Base-by-base conservation (phyloP, 2,113 vertebrate genomes). In the Onychostruthus taczanowskii region DNA sequence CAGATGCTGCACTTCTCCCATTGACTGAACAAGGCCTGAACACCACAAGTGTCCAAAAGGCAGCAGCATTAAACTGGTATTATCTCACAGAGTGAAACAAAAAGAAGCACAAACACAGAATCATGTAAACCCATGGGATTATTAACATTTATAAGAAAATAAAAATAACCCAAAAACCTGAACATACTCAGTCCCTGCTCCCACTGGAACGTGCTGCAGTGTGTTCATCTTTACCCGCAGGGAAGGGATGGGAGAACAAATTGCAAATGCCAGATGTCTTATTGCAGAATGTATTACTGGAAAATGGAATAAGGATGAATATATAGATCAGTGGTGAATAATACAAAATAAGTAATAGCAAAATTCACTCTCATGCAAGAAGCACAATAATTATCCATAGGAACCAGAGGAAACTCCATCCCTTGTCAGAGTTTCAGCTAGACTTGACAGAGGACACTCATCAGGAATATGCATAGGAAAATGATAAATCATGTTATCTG, bases 1-100 rank as follows among this genome's bases (percentile, higher is more conserved):
- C 28, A 49, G 19, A 5, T 6, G 8, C 41, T 19, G 12, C 0
- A 0, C 8, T 61, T 87, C 41, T 68, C 62, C 61, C 69, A 28
- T 61, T 35, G 37, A 69, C 53, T 24, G 23, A 18, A 41, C 14
- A n/a, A 89, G 49, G 26, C 24, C 53, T n/a, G 66, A 58, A 58
- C 0, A 0, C 16, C 37, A 41, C 49, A 30, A 30, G 11, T 19
- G 9, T 64, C 49, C 66, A n/a, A 73, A 72, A 55, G 39, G 39
- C 56, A 55, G 31, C 16, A 24, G 28, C 0, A 0, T 39, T 47
- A 44, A 61, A 56, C 30, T 53, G 47, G 9, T 24, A 16, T 74
- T 66, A 8, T 39, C 44, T 69, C 46, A 64, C 2, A 7, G n/a
- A 69, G 35, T 4, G 11, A 53, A 81, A 69, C 24, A 93, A 43